Base-by-base conservation (phyloP, 2,797 vertebrate species). In the Helicolenus hilgendorfi region DNA sequence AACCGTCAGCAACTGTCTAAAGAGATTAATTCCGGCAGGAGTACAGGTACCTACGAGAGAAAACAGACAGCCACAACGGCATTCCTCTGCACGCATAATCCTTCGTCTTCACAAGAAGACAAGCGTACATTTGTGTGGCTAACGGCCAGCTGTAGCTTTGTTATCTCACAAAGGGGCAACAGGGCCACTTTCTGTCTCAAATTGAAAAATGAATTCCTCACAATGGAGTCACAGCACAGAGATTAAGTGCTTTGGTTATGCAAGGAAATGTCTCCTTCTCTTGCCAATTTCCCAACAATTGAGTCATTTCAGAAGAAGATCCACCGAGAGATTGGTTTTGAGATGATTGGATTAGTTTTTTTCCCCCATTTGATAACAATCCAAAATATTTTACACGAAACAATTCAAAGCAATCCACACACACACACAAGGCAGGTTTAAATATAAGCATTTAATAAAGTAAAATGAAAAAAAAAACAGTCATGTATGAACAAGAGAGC, bases 391-490 rank as follows among this genome's bases (percentile, higher is more conserved):
- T 60, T 15, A 49, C 38, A 72, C 8, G 2, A 79, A 80, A 55
- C 33, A 53, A 68, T 63, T 67, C n/a, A 73, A 87, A 13, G 20
- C n/a, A 90, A 38, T 26, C 11, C 49, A 68, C 2, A 65, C 49
- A 59, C 36, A 68, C 2, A 59, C 45, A 56, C 62, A 87, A 26
- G 20, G 41, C 15, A 62, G 74, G 78, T 88, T 94, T 78, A 84
- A 91, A 93, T 77, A 87, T 76, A 74, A 65, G 78, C 81, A 85
- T 97, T 97, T 97, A 97, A 95, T 97, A 79, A 82, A 92, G 85
- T 75, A 13, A 81, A 85, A 91, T 92, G 73, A 84, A 95, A 95
- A 94, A 94, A 92, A 72, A 38, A 81, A 89, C 27, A 14, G 53
- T 81, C 68, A 72, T 68, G 75, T 86, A 92, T 71, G 79, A 92